Conservation (phyloP, 2,797 vertebrate species). For the Clarias pachynema region DNA sequence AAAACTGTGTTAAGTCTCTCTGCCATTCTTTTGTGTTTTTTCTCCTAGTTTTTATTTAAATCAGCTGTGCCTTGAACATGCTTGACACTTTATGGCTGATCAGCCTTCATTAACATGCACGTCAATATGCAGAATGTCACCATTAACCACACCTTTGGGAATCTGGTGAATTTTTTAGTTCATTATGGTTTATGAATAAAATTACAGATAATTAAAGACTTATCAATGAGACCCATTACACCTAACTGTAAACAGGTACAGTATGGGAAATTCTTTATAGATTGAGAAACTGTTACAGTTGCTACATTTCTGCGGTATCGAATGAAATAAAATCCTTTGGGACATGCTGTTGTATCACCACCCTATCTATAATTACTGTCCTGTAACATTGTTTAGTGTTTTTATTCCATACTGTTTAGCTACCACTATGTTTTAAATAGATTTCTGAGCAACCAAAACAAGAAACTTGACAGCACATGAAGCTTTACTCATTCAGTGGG, state of each 20-base stretch:
- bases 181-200: neutral
- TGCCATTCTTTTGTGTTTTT: neutral
- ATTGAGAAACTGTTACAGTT: neutral
- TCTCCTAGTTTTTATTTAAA: neutral
- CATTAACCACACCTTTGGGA: too few relatives aligned
- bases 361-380: neutral
- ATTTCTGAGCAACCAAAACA: neutral
- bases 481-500: neutral
- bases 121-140: too few relatives aligned
- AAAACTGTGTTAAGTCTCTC: neutral
- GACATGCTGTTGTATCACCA: neutral
- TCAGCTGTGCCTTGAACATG: neutral
- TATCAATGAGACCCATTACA: neutral
- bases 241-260: neutral
- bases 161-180: neutral
- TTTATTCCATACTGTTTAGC: neutral
- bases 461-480: neutral
- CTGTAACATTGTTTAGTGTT: neutral
- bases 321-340: neutral
- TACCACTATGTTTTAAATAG: neutral
- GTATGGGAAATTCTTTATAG: neutral
- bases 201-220: neutral
- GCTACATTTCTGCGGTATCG: neutral
- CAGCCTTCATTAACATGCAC: neutral
- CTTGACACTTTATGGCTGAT: neutral